A percentile compares a stretch with the other conserved stretches of the same genome.
phyloP scores from a whole-genome alignment of 30 jellyfish, hydroid and myxozoan species.

The Clytia hemisphaerica region DNA sequence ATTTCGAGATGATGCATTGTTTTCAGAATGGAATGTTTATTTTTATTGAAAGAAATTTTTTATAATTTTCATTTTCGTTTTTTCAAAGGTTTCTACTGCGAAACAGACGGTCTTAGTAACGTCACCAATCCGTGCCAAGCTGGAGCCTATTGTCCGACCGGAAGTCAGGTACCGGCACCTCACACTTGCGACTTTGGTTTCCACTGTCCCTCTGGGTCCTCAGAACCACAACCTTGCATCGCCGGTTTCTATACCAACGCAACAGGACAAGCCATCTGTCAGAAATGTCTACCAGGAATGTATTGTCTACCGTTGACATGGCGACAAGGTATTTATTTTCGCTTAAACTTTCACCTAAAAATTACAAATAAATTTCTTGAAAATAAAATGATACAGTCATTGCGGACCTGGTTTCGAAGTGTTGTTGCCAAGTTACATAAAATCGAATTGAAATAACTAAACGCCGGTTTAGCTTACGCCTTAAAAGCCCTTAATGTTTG shows the following conservation, averaged over 20 bases:
- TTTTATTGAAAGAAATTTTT: too few species aligned
- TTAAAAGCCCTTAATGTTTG: too few species aligned
- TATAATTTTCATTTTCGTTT: not conserved
- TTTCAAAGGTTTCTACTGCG: conserved; percentile 83
- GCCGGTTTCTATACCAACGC: conserved; percentile 70
- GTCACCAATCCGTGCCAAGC: conserved; percentile 61
- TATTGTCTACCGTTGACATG: conserved; percentile 73
- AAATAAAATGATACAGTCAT: too few species aligned
- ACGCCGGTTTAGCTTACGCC: too few species aligned
- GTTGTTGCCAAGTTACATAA: too few species aligned
- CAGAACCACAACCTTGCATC: conserved; percentile 81
- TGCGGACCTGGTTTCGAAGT: too few species aligned
- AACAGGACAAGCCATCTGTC: conserved; percentile 78
- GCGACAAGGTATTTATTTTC: conserved; percentile 23
- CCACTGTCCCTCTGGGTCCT: conserved; percentile 91
- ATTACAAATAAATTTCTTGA: too few species aligned
- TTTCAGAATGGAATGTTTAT: too few species aligned
- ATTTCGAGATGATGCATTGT: too few species aligned
- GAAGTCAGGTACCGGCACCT: conserved; percentile 72
- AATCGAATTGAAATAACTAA: too few species aligned
- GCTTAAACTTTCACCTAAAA: too few species aligned
- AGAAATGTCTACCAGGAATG: conserved; percentile 71
- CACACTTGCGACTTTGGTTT: conserved; percentile 84
- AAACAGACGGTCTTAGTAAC: conserved; percentile 65
- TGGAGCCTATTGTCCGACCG: conserved; percentile 96